phyloP scores from a whole-genome alignment of 2,113 vertebrate genomes.

The Octodon degus region DNA sequence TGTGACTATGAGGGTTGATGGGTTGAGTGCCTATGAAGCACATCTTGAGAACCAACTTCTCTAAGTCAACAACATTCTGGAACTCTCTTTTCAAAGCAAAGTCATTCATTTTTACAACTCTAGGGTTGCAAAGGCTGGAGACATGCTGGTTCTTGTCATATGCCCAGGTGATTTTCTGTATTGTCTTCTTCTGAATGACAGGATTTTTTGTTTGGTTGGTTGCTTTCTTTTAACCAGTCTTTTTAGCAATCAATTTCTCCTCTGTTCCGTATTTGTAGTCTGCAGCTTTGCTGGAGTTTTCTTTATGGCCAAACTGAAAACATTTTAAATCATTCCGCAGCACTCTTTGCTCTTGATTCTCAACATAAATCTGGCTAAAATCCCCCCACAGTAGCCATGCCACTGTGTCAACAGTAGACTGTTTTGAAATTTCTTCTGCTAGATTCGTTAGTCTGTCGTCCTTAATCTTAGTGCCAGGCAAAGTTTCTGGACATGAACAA shows the following conservation, averaged over 20 bases:
- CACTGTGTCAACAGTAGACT: not conserved
- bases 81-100: not conserved
- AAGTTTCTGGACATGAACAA: no score
- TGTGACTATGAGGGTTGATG: not conserved
- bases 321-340: not conserved
- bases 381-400: not conserved
- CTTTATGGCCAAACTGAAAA: not conserved
- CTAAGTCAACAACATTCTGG: not conserved
- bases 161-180: not conserved
- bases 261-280: not conserved
- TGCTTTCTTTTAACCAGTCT: no score
- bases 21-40: not conserved
- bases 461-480: no score
- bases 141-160: not conserved
- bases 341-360: not conserved
- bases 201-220: no score
- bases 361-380: not conserved
- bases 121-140: not conserved
- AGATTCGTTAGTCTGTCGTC: not conserved
- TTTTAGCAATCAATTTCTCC: not conserved
- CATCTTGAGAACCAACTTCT: not conserved
- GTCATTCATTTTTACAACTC: not conserved
- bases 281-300: not conserved
- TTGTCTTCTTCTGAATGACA: not conserved
- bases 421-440: not conserved